Conservation (phyloP, 2,888 invertebrate species). For the Lycia hirtaria region DNA sequence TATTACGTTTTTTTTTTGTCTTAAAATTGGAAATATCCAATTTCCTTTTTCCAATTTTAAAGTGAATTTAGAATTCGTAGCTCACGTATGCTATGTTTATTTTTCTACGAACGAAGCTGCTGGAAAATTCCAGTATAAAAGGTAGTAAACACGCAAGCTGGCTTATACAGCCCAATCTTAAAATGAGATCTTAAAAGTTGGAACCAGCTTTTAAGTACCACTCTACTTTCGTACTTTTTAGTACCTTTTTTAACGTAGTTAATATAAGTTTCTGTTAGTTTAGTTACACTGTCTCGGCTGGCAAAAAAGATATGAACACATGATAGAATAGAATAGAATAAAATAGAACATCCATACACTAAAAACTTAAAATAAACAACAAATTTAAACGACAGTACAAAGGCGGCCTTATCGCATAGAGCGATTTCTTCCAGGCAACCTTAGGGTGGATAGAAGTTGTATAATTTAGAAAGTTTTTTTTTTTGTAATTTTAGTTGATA, state of each 20-base stretch:
- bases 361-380: too few species aligned
- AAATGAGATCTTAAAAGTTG: slow-evolving; percentile 10
- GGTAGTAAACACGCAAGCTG: slow-evolving; percentile 8
- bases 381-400: too few species aligned
- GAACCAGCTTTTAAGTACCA: background rate
- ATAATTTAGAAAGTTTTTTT: too few species aligned
- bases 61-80: background rate
- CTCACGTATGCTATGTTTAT: background rate
- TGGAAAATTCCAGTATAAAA: slow-evolving; percentile 2
- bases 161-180: slow-evolving; percentile 2
- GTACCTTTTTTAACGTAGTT: background rate
- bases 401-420: too few species aligned
- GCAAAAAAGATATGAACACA: too few species aligned
- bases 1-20: too few species aligned
- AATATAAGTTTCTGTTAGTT: background rate
- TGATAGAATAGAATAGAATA: too few species aligned
- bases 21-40: background rate
- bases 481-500: too few species aligned
- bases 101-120: background rate
- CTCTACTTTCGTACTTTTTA: background rate
- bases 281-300: background rate
- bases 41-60: background rate
- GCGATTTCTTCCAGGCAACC: too few species aligned
- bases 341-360: too few species aligned
- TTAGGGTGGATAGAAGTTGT: too few species aligned